phyloP scores from a whole-genome alignment of 2,888 invertebrate genomes.

The Acrocyrtus sp. region DNA sequence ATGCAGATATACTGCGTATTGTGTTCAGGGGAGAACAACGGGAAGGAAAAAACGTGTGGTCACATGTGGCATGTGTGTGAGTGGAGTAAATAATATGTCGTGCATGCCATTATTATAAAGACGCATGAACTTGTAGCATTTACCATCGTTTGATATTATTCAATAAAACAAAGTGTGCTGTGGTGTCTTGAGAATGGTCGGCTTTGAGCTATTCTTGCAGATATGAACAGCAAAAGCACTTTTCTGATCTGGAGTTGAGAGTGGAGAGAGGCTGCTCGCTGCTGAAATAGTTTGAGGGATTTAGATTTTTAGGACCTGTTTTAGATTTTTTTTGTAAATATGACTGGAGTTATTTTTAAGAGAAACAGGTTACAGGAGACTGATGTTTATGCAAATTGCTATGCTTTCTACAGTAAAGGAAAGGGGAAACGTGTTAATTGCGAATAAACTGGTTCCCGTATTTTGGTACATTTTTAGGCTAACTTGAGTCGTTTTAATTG shows the following conservation, averaged over 20 bases:
- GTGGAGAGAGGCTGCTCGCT: background rate
- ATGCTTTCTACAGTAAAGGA: background rate
- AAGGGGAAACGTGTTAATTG: constrained; percentile 5
- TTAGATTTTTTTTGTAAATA: background rate
- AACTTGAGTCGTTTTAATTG: background rate
- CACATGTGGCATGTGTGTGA: constrained; percentile 25
- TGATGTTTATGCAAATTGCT: background rate
- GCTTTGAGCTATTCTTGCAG: too few relatives aligned
- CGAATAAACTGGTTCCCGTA: constrained; percentile 16
- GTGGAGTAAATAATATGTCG: background rate
- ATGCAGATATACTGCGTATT: background rate
- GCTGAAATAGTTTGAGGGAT: background rate
- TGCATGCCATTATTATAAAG: background rate
- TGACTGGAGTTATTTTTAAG: background rate
- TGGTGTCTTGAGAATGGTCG: background rate
- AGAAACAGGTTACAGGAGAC: constrained; percentile 3
- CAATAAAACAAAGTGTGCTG: background rate
- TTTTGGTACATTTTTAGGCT: background rate
- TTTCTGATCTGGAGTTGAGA: background rate
- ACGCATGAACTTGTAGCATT: too few relatives aligned
- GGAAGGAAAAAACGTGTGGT: constrained; percentile 18
- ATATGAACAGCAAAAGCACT: too few relatives aligned
- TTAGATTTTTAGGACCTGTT: constrained; percentile 21
- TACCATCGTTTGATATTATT: too few relatives aligned
- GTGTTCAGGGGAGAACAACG: too few relatives aligned